Evolutionary conservation across 1,140 invertebrate species (phyloP), one percentile per base, ranked within the genome.

Genomic region (Potamilus streckersoni): DNA sequence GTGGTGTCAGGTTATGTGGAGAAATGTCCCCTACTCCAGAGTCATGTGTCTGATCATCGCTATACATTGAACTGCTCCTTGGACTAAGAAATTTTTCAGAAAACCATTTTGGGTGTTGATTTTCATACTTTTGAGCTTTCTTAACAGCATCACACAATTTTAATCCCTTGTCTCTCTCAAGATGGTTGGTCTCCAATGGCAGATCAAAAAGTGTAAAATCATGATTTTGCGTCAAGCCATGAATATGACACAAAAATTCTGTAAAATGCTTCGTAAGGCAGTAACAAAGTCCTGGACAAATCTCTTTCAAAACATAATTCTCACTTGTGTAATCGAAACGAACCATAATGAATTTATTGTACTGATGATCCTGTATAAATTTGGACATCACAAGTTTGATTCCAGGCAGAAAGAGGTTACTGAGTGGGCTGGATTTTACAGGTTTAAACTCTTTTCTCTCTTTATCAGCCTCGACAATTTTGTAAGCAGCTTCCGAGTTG

Each of bases 291-390:
- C 74, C 74, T 12, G 74, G 74, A 38, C 74, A 76, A 58, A 76
- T 76, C n/a, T 76, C 74, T 11, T 69, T 69, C 59, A 76, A 16
- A 38, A 76, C 49, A 59, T 60, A 76, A 60, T 67, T 23, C 62
- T 76, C 74, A 60, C 66, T 64, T 20, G 74, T 76, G n/a, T 76
- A 76, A 17, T 67, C 64, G 68, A 76, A 76, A 71, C 67, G 71
- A 5, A 71, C 69, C 74, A 76, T 76, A 13, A 76, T 63, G 60
- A 70, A 65, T 20, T 76, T 76, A 67, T 76, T 69, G 59, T 76
- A 76, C 31, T 69, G 65, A 17, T 76, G 69, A 20, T 76, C 74
- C 38, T 58, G 69, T 12, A 71, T 58, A 57, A 76, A 76, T n/a
- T 71, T 76, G 27, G 71, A 71, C n/a, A 57, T 69, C 16, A 76